phyloP scores from a whole-genome alignment of 1,140 invertebrate genomes.

The Bombus consobrinus region DNA sequence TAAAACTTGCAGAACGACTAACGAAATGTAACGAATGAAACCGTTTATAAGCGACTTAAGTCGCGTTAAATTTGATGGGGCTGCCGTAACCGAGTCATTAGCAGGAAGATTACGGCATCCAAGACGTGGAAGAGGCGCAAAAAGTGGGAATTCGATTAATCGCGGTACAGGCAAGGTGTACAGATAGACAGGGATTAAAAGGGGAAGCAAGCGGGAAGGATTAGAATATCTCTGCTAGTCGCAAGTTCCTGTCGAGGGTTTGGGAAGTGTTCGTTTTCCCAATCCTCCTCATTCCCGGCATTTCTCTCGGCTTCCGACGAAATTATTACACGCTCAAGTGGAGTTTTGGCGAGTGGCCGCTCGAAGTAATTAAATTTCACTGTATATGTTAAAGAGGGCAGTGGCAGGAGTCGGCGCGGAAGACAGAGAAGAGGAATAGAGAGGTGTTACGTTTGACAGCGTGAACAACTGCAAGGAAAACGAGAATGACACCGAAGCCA shows the following conservation, averaged over 20 bases:
- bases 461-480: slow-evolving; percentile 21
- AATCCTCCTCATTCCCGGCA: slow-evolving; percentile 55
- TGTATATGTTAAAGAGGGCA: slow-evolving; percentile 36
- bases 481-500: slow-evolving; percentile 35
- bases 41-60: too few relatives aligned
- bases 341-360: slow-evolving; percentile 58
- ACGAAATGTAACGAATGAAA: too few relatives aligned
- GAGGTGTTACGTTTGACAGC: slow-evolving; percentile 22
- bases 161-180: not conserved
- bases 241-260: slow-evolving; percentile 41
- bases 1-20: too few relatives aligned
- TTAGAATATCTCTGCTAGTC: slow-evolving; percentile 52
- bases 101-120: not conserved
- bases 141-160: slow-evolving; percentile 51
- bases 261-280: slow-evolving; percentile 12
- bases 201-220: slow-evolving; percentile 1
- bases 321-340: slow-evolving; percentile 66
- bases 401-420: not conserved
- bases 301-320: slow-evolving; percentile 59
- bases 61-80: too few relatives aligned
- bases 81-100: not conserved
- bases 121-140: not conserved
- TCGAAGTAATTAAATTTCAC: slow-evolving; percentile 71
- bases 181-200: slow-evolving; percentile 53
- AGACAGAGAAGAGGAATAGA: not conserved